Percentiles rank a stretch among this genome's conserved stretches.
Conservation (phyloP, 2,888 invertebrate genomes). For the Zelleria hepariella region DNA sequence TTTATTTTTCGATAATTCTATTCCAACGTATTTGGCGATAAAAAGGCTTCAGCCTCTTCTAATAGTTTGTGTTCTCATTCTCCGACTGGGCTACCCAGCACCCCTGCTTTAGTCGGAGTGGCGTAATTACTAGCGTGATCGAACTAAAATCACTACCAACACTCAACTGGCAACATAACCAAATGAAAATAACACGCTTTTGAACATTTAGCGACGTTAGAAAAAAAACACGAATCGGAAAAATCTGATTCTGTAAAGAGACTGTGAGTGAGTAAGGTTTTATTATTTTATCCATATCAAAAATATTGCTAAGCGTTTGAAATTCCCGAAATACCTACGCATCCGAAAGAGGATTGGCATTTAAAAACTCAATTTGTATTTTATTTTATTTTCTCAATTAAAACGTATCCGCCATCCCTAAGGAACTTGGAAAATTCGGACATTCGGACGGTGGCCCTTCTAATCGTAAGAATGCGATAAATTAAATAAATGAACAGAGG, state of each 20-base stretch:
- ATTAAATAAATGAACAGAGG: constrained; percentile 65
- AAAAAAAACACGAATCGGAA: no score
- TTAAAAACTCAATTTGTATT: constrained; percentile 7
- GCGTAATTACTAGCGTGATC: background rate
- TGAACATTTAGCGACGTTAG: background rate
- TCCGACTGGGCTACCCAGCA: background rate
- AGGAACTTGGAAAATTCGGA: constrained; percentile 56
- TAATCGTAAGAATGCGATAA: constrained; percentile 68
- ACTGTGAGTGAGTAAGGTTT: background rate
- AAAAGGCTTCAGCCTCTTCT: background rate
- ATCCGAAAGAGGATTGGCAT: constrained; percentile 1
- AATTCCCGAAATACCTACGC: background rate
- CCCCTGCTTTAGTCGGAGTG: background rate
- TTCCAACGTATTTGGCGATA: no score
- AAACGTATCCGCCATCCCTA: constrained; percentile 5
- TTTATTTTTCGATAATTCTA: no score
- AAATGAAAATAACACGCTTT: background rate
- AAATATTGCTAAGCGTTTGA: background rate
- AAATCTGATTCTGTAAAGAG: no score
- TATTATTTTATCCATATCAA: constrained; percentile 3
- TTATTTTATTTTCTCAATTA: constrained; percentile 7
- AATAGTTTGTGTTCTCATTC: background rate
- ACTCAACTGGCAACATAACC: background rate
- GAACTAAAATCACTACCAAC: background rate
- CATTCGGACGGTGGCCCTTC: constrained; percentile 49